phyloP scores from a whole-genome alignment of 2,113 vertebrate genomes.

The Phrynosoma platyrhinos region DNA sequence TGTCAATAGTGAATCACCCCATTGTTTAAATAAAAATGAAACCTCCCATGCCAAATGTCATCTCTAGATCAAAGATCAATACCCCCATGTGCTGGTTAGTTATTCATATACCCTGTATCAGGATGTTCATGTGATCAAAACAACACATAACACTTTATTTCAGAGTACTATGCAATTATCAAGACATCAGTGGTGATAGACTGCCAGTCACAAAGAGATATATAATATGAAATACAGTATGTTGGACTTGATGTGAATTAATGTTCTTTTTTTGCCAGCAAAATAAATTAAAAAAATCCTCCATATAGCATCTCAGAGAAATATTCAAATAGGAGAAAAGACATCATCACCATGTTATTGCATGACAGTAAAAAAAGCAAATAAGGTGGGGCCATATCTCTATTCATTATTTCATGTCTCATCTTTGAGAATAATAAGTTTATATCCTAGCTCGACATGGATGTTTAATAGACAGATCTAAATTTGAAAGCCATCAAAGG shows the following conservation, averaged over 20 bases:
- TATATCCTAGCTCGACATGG: background rate
- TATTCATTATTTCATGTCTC: background rate
- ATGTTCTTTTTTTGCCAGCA: background rate
- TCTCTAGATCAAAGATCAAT: background rate
- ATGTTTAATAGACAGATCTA: background rate
- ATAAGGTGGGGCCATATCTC: background rate
- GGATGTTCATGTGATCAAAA: background rate
- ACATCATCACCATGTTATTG: background rate
- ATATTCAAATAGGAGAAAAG: background rate
- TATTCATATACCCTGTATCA: background rate
- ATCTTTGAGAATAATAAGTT: background rate
- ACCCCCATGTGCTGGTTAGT: background rate
- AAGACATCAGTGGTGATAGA: background rate
- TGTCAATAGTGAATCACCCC: background rate
- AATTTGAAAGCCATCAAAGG: slow-evolving; percentile 30
- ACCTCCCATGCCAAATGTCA: background rate
- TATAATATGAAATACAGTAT: background rate
- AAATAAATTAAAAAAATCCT: background rate
- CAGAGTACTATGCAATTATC: background rate
- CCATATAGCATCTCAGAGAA: background rate
- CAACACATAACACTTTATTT: background rate
- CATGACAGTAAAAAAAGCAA: background rate
- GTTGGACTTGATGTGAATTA: background rate
- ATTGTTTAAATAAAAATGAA: background rate
- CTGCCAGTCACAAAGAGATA: background rate